Evolutionary conservation across 2,797 vertebrate genomes (phyloP), one percentile per base, ranked within the genome.

Genomic region (Cynodonichthys magdalenae): DNA sequence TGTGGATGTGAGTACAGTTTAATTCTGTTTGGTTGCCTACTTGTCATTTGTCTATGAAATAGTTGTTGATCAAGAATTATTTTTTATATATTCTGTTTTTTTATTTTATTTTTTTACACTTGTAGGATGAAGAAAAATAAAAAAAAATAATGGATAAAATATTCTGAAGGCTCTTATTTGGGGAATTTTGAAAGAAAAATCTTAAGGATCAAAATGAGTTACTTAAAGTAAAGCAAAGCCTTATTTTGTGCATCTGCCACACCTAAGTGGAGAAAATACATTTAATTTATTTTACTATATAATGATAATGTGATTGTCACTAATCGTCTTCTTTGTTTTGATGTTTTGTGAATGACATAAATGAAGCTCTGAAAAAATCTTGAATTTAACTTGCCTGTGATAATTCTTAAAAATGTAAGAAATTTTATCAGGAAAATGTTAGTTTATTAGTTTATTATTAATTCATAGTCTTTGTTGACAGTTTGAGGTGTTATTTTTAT

Each of bases 1-100:
- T 72, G 97, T 99, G 82, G 97, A 97, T 91, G 97, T 99, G 95
- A 93, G 98, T 96, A 92, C 6, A 63, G 51, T 63, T 71, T 52
- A 0, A 44, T 29, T 51, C 20, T 11, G 70, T 17, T 69, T 53
- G 7, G 2, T 68, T 55, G 45, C 39, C 14, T 41, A 41, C 39
- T 46, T 19, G 45, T 31, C 41, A 45, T 66, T 45, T 1, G 46
- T 36, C 11, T 53, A 4, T 61, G 6, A 68, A 53, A 53, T 59
- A 27, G 24, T 15, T 19, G 15, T 42, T 66, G 60, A 44, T 18
- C 19, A 42, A 31, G 19, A 46, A 55, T 28, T 52, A 2, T 9
- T 19, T 19, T 48, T 20, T 19, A 12, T n/a, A n/a, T n/a, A n/a
- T n/a, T n/a, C n/a, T n/a, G n/a, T n/a, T n/a, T n/a, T n/a, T n/a